Evolutionary conservation across 2,888 invertebrate genomes (phyloP), one percentile per base, ranked within the genome.

Genomic region (Drosophila sordidula): DNA sequence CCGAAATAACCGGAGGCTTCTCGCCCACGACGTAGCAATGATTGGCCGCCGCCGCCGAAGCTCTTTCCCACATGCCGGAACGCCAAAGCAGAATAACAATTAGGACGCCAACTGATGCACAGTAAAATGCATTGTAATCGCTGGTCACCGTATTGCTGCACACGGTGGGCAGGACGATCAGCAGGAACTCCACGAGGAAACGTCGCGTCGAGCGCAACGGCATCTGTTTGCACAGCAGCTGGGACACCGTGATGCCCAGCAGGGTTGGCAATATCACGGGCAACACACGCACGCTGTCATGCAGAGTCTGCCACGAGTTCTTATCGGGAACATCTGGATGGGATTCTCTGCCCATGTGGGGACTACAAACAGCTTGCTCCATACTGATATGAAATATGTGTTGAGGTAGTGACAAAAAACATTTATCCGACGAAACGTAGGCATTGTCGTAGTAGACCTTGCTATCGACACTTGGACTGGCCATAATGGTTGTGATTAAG

Each of bases 1-100:
- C 93, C 6, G 97, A 95, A 66, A 98, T 92, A 50, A 94, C 93
- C 8, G 91, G 54, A 3, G 92, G 90, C 36, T 90, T 87, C 25
- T 78, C 74, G 2, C 89, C 86, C 29, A 90, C 55, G 46, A 76
- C 56, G 47, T 45, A 63, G 55, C 25, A 52, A 34, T 36, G 44
- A 3, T 47, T 44, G 2, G 55, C 8, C 4, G 69, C 50, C 8
- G 46, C 61, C 18, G 41, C 46, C 6, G 5, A 1, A 6, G 47
- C 16, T 41, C 2, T 12, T 11, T 16, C 2, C 41, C 51, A 56
- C 12, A 56, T 58, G 16, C 36, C 74, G 64, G n/a, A 90, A 87
- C 55, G 54, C 46, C 63, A 57, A 0, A 81, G 22, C 39, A 64
- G 55, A 0, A 26, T 26, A n/a, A 39, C 12, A 34, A 73, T 49